Conservation (phyloP, 1,140 invertebrate genomes). For the Lasioglossum baleicum region DNA sequence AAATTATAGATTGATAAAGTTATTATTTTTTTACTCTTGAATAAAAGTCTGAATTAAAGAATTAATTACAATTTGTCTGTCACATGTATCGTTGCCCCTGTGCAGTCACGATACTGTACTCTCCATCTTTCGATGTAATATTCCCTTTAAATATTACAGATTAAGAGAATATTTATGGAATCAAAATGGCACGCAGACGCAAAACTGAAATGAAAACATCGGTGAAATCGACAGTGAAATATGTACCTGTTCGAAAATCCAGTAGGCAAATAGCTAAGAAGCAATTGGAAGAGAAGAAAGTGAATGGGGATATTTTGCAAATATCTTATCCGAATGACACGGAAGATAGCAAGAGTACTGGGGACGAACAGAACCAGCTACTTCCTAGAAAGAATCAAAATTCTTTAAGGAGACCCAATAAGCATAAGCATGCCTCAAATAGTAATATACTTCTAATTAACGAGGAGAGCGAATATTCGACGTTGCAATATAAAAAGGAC, state of each 20-base stretch:
- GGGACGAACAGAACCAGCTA: constrained; percentile 55
- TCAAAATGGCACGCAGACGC: constrained; percentile 70
- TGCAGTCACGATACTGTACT: neutral
- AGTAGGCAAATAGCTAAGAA: constrained; percentile 74
- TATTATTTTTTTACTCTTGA: too few species aligned
- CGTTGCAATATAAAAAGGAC: constrained; percentile 49
- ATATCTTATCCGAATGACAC: constrained; percentile 46
- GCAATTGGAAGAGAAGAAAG: constrained; percentile 67
- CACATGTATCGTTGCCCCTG: neutral
- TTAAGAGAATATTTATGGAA: constrained; percentile 46
- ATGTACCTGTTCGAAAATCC: constrained; percentile 71
- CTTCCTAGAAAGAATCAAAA: constrained; percentile 56
- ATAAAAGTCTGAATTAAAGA: too few species aligned
- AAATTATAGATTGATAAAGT: neutral
- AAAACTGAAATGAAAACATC: constrained; percentile 69
- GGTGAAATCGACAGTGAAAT: constrained; percentile 62
- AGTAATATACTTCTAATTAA: constrained; percentile 49
- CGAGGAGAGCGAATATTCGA: constrained; percentile 45
- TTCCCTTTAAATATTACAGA: constrained; percentile 55
- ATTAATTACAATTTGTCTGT: too few species aligned
- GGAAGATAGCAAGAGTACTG: constrained; percentile 51
- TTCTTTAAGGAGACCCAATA: constrained; percentile 59
- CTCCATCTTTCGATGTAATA: neutral
- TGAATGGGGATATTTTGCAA: constrained; percentile 65
- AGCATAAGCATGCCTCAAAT: constrained; percentile 50